Conservation (phyloP, 2,888 invertebrate genomes). For the Cephalotes varians region DNA sequence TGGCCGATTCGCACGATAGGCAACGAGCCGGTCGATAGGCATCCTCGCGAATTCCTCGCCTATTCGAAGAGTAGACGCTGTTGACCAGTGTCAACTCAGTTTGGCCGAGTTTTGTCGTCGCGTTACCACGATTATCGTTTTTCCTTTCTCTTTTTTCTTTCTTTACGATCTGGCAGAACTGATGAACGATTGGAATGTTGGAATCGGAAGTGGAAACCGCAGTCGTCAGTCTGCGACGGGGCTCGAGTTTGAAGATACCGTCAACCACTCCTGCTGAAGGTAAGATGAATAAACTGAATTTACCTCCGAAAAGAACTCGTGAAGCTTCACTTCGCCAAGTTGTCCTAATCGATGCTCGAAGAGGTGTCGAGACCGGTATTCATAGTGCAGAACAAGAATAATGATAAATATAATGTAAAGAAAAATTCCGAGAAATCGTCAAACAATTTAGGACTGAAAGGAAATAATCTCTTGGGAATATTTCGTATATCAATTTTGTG, state of each 20-base stretch:
- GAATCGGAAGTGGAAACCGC: constrained; percentile 48
- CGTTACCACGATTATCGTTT: background rate
- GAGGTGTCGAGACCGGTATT: background rate
- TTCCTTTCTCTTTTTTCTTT: background rate
- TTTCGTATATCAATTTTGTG: too few species aligned
- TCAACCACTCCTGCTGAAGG: constrained; percentile 58
- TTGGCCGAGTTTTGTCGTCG: constrained; percentile 34
- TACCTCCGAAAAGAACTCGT: too few species aligned
- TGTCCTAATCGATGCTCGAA: background rate
- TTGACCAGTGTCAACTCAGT: constrained; percentile 59
- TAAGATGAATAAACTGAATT: constrained; percentile 55
- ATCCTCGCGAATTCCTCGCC: constrained; percentile 66
- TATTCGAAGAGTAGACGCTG: constrained; percentile 38
- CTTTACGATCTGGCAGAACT: background rate
- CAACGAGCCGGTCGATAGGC: constrained; percentile 69
- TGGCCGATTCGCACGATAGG: constrained; percentile 70
- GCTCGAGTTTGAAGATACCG: constrained; percentile 66
- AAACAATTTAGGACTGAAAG: too few species aligned
- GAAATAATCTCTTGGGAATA: too few species aligned
- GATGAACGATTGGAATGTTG: constrained; percentile 25
- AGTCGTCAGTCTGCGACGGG: constrained; percentile 60
- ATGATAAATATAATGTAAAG: too few species aligned
- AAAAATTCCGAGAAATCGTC: too few species aligned
- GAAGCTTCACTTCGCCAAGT: background rate
- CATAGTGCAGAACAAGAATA: too few species aligned